Conservation (phyloP, 2,888 invertebrate species). For the Tenthredo scrophulariae region DNA sequence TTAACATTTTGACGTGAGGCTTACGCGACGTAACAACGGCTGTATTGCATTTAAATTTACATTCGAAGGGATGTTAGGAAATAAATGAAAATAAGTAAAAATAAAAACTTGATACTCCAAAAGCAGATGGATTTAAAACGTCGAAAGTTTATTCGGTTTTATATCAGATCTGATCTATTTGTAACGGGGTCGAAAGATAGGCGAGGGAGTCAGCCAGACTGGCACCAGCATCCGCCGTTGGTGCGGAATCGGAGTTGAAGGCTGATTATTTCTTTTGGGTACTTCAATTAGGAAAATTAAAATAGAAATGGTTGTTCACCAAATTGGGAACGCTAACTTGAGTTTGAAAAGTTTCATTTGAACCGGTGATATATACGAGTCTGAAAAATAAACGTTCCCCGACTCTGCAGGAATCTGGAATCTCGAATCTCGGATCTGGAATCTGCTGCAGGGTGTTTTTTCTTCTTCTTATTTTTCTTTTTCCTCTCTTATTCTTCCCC, state of each 20-base stretch:
- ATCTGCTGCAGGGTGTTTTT: conserved; percentile 3
- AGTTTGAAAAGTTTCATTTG: conserved; percentile 70
- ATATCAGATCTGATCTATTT: neutral
- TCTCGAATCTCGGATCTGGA: conserved; percentile 54
- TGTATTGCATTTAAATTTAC: conserved; percentile 5
- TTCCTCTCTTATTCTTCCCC: neutral
- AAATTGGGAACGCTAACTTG: conserved; percentile 74
- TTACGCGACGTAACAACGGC: neutral
- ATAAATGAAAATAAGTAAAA: neutral
- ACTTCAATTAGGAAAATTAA: conserved; percentile 49
- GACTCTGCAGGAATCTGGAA: conserved; percentile 59
- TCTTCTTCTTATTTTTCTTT: neutral
- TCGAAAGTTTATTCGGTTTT: neutral
- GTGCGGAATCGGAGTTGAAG: neutral
- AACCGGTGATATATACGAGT: conserved; percentile 46
- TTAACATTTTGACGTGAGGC: neutral
- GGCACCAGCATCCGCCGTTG: conserved; percentile 1
- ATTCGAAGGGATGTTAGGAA: neutral
- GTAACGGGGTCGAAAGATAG: neutral
- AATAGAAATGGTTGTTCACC: conserved; percentile 47
- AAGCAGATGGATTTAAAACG: neutral
- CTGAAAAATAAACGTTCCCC: conserved; percentile 67
- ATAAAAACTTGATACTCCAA: neutral
- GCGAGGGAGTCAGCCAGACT: conserved; percentile 11
- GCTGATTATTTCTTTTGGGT: neutral